Evolutionary conservation across 2,113 vertebrate species (phyloP), one percentile per base, ranked within the genome.

Genomic region (Rostratula benghalensis): DNA sequence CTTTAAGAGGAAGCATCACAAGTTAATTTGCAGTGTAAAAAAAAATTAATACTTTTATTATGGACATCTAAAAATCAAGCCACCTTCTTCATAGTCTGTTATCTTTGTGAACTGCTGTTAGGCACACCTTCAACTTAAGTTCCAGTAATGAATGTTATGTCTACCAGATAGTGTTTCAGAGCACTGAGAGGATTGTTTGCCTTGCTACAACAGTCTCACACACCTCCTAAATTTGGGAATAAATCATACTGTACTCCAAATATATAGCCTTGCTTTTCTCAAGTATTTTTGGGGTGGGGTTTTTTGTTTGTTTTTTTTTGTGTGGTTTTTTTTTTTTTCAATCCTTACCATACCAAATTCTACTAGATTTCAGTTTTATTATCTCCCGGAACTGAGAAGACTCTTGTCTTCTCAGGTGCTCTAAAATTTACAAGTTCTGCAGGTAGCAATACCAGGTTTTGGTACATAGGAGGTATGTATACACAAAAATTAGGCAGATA

Each of bases 81-180:
- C 61, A 46, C 64, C 13, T 24, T 8, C 33, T 67, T 73, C 41
- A 67, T n/a, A n/a, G 51, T 7, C 46, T 0, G 0, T 2, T 31
- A 25, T 18, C 28, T 77, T 41, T 67, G 31, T 23, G 24, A 68
- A 43, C 35, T 31, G 60, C 7, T 51, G 45, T 51, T 35, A 67
- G 1, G 1, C 37, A 46, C 30, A 53, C 22, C 83, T 84, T 69
- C 33, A n/a, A 60, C 50, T 50, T 7, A 27, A 30, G 7, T 9
- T 30, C 65, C 20, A 61, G 15, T 28, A 16, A 61, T 39, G 10
- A 21, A 43, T 30, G 77, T 76, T 25, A 21, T 24, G 13, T 30
- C 51, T 48, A 22, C 22, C 56, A 80, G 43, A 41, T 3, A 41
- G 30, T 23, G 24, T 43, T 79, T 78, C 51, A 61, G 43, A 61